phyloP scores from a whole-genome alignment of 1,140 invertebrate genomes.

The Neoseiulus cucumeris region DNA sequence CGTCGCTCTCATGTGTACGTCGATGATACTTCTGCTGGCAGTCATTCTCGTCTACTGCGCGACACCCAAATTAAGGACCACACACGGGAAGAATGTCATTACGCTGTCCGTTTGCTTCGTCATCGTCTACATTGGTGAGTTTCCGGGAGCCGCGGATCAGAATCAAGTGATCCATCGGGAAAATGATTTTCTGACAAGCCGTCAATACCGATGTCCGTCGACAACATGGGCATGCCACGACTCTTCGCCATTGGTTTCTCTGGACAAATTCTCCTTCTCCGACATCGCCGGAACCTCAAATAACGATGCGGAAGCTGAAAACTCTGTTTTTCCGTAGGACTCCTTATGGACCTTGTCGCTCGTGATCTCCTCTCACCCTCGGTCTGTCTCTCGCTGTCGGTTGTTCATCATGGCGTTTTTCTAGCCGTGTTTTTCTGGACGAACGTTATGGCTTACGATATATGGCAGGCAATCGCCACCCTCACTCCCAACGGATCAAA shows the following conservation, averaged over 20 bases:
- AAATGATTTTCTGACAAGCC: too few relatives aligned
- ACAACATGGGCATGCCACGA: too few relatives aligned
- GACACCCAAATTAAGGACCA: slow-evolving; percentile 16
- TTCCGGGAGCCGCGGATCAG: too few relatives aligned
- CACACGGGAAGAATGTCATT: slow-evolving; percentile 19
- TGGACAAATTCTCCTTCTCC: too few relatives aligned
- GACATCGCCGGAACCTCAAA: too few relatives aligned
- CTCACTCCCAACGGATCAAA: background rate
- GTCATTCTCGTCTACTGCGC: slow-evolving; percentile 18
- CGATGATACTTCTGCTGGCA: slow-evolving; percentile 14
- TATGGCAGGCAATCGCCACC: slow-evolving; percentile 21
- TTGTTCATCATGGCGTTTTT: slow-evolving; percentile 31
- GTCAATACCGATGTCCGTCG: too few relatives aligned
- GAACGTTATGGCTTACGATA: slow-evolving; percentile 26
- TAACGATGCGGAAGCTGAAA: background rate
- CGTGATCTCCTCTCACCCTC: background rate
- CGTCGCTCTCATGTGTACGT: slow-evolving; percentile 14
- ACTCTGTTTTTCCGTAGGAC: background rate
- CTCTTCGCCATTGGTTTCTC: too few relatives aligned
- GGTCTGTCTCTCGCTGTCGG: slow-evolving; percentile 27
- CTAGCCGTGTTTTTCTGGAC: slow-evolving; percentile 33
- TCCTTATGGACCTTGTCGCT: slow-evolving; percentile 14
- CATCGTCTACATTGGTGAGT: slow-evolving; percentile 10
- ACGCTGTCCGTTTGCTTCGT: slow-evolving; percentile 15
- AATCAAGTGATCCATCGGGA: too few relatives aligned